Base-by-base conservation (phyloP, 2,797 vertebrate species). In the Acanthornis magna region DNA sequence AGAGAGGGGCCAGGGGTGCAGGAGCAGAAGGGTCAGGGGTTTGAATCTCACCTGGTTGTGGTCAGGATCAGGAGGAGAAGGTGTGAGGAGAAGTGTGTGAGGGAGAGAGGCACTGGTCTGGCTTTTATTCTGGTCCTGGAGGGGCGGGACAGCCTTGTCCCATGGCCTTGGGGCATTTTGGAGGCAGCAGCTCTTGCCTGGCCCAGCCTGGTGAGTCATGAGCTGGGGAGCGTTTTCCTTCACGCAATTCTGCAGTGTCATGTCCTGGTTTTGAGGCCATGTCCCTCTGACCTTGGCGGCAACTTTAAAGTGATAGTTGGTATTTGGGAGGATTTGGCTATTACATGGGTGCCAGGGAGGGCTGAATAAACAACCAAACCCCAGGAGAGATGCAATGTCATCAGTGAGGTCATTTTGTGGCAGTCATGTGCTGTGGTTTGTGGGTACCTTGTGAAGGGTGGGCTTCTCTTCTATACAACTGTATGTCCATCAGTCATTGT, bases 231-330 rank as follows among this genome's bases (percentile, higher is more conserved):
- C 34, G 1, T 43, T 81, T 43, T 51, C 8, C 7, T 16, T 50
- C 20, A 15, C 0, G 3, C 6, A 60, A 8, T 12, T 30, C 26
- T 25, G 8, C 65, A 13, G 3, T 30, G 20, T 70, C 54, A 51
- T 29, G 30, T 34, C 26, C 4, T 0, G 4, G 14, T 19, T 7
- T 29, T 22, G 54, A 34, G 19, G 4, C 36, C 0, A 0, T 23
- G 9, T 68, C 19, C 22, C 11, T n/a, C 12, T 40, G 7, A 43
- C 32, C 38, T 53, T 63, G 48, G 26, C 0, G 0, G 34, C 23
- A 15, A 2, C 43, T 40, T 57, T 77, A 13, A 22, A 14, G 7
- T 22, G 15, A 30, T 55, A 20, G 5, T 3, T 36, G 10, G 10
- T 9, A 15, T 25, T 36, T 36, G 50, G 32, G 40, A 25, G 4